Evolutionary conservation across 2,888 invertebrate genomes (phyloP).

Genomic region (Drosophila pegasa): DNA sequence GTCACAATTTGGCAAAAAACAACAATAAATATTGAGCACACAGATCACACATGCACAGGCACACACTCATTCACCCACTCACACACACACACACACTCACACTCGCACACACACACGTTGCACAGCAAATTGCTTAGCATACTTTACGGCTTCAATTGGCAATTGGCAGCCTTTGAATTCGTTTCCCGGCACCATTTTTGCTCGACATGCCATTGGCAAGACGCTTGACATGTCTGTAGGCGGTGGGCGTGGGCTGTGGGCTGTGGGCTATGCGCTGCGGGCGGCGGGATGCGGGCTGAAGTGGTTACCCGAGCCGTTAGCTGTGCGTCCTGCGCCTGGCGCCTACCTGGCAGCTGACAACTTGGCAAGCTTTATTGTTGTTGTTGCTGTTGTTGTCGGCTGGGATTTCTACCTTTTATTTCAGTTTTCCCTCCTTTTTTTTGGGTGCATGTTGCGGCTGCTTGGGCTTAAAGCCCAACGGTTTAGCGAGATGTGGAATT

Average conservation of each 20-base stretch:
- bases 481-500: slow-evolving; percentile 19
- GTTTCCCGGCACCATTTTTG: slow-evolving; percentile 44
- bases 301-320: slow-evolving; percentile 41
- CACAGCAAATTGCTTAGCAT: slow-evolving; percentile 76
- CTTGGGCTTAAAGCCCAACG: slow-evolving; percentile 37
- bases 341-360: slow-evolving; percentile 80
- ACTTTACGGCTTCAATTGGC: slow-evolving; percentile 80
- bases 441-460: slow-evolving; percentile 49
- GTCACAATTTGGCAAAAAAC: slow-evolving; percentile 61
- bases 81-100: slow-evolving; percentile 21
- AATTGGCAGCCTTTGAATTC: slow-evolving; percentile 80
- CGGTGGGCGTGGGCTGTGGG: background rate
- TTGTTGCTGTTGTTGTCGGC: slow-evolving; percentile 23
- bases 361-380: slow-evolving; percentile 65
- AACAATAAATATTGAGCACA: slow-evolving; percentile 68
- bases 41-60: slow-evolving; percentile 7
- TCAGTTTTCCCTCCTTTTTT: slow-evolving; percentile 15
- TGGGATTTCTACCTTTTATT: slow-evolving; percentile 16
- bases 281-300: slow-evolving; percentile 14
- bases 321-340: slow-evolving; percentile 44
- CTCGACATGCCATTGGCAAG: slow-evolving; percentile 55
- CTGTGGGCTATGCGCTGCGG: background rate
- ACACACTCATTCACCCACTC: slow-evolving; percentile 12
- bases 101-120: slow-evolving; percentile 29
- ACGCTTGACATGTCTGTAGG: slow-evolving; percentile 37